Percentiles rank a stretch among this genome's conserved stretches.
phyloP scores from a whole-genome alignment of 2,113 vertebrate species.

The Pteronura brasiliensis region DNA sequence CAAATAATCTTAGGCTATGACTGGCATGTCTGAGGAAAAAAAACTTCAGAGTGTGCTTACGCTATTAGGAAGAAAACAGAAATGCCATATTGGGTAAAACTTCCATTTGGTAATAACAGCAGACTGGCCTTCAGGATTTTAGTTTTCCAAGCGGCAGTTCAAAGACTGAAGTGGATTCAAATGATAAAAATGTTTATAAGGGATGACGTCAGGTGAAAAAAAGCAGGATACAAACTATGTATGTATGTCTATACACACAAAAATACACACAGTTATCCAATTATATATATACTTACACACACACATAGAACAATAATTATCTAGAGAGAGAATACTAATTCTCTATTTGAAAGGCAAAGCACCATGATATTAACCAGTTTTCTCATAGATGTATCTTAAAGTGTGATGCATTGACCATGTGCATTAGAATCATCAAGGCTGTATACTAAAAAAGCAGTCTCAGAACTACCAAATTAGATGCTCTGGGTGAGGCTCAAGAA shows the following conservation, averaged over 20 bases:
- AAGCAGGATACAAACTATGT: not conserved
- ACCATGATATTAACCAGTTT: not conserved
- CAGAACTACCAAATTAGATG: not conserved
- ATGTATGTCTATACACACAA: not conserved
- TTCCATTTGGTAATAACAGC: not conserved
- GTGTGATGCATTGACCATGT: not conserved
- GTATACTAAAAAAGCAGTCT: not conserved
- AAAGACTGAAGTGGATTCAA: constrained; percentile 10
- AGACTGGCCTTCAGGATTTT: not conserved
- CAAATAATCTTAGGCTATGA: not conserved
- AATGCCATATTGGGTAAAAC: not conserved
- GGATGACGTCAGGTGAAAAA: not conserved
- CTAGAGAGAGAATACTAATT: not conserved
- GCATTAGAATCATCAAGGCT: not conserved
- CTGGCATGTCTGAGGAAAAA: not conserved
- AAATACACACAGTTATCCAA: not conserved
- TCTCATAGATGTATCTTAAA: not conserved
- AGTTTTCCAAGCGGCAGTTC: not conserved
- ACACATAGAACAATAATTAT: not conserved
- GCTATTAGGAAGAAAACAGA: not conserved
- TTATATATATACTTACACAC: not conserved
- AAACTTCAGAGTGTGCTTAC: not conserved
- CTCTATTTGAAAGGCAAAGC: not conserved
- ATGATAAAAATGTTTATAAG: constrained; percentile 39
- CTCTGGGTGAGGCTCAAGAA: not conserved